Evolutionary conservation across 2,888 invertebrate genomes (phyloP), one percentile per base, ranked within the genome.

Genomic region (Gibbula magus): DNA sequence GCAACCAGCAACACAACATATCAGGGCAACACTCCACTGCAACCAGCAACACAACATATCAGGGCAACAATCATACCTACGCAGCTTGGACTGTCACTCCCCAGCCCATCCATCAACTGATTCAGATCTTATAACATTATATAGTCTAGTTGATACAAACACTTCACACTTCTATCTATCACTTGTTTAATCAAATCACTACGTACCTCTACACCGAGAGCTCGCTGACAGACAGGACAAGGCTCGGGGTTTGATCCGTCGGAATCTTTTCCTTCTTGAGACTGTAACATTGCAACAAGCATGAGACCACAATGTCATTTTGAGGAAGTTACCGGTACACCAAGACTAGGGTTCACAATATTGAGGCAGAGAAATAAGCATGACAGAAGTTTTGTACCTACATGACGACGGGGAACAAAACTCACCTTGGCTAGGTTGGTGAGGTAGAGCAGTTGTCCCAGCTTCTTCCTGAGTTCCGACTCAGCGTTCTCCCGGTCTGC

Each of bases 181-280:
- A n/a, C n/a, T n/a, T n/a, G n/a, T n/a, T n/a, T n/a, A 8, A 35
- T 3, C 8, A 56, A 10, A 20, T 18, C 56, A 56, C 2, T 70
- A 13, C 85, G 86, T 90, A 94, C 94, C 90, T 94, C 93, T 29
- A 93, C 92, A 76, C 95, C 95, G 3, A 96, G 93, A 51, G 93
- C 92, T 66, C 92, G 92, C 79, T 94, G 94, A 90, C 96, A 96
- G 81, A 96, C 95, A 0, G 96, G 96, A 91, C 96, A 96, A 0
- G 94, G 94, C 74, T 95, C 95, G 0, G 94, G 94, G 85, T 94
- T 94, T 3, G 84, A 84, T 2, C 92, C 92, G n/a, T 92, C 92
- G 2, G 90, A 90, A 81, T 93, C 82, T 39, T 85, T 91, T 18
- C 93, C 94, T 84, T 94, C 91, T 84, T 94, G 94, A 89, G 94